Base-by-base conservation (phyloP, 2,888 invertebrate species). In the Ophion costatus region DNA sequence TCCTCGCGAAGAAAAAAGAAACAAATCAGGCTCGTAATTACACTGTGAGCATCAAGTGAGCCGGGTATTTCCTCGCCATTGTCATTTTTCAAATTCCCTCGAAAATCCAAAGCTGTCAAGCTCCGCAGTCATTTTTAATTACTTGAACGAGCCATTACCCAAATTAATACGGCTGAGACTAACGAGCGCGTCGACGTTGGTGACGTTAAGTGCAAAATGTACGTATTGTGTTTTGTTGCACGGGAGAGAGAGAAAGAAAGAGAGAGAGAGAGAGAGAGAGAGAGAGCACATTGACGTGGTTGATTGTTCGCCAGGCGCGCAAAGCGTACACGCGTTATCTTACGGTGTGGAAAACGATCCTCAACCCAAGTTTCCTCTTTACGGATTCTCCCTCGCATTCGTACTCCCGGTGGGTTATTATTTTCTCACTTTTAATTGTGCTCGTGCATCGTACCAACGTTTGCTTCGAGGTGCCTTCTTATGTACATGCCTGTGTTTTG, bases 231-330 rank as follows among this genome's bases (percentile, higher is more conserved):
- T 22, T 64, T 64, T 61, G 59, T 22, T 59, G 59, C 22, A 56
- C n/a, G 1, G 2, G 59, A 14, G 20, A 51, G 51, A 17, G 11
- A 51, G 14, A 51, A 17, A 51, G 51, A 11, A 17, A 51, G 51
- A 17, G 2, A 51, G 3, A 51, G 51, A 51, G 17, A 14, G 59
- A 14, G 20, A 51, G 51, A 17, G 14, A 51, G 14, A 51, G 51
- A 51, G 51, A 14, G 51, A 29, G 17, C 3, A 14, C 17, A 17
- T 51, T 4, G 57, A n/a, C 63, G 22, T 67, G 59, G 56, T 57
- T 51, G 84, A 81, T 84, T 84, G 84, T 84, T 84, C 64, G 84
- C 64, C 14, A 75, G 71, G 33, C 71, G 14, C 45, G 20, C 38
- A 45, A 17, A 17, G n/a, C 45, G 17, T 10, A 51, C 29, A 56